Evolutionary conservation across 37 sponge, comb jelly and placozoan species (phyloP), one percentile per base, ranked within the genome.

Genomic region (Halisarca cf. caerulea): DNA sequence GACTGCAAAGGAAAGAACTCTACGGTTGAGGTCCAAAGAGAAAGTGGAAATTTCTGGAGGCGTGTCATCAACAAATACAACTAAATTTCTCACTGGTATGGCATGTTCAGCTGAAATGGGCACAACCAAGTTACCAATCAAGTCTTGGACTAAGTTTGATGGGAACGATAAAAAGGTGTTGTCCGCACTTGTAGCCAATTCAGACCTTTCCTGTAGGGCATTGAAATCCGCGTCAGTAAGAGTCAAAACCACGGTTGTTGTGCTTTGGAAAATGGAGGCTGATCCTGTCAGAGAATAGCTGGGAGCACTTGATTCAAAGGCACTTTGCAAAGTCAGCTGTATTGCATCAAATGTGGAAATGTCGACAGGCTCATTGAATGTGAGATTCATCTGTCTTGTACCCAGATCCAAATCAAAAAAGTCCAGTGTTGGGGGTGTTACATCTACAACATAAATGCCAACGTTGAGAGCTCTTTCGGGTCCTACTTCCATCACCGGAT

Each of bases 311-410:
- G 64, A 62, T 25, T 64, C 59, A 9, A 24, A 42, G 15, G 77
- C 41, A 42, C 86, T 84, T 59, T 93, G 97, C 28, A 96, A 78
- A 11, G 90, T 96, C 9, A 96, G 59, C 64, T 86, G 80, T 37
- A 84, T 87, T 28, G 89, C 75, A 45, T 87, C 66, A 2, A 93
- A 81, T 33, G 84, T 87, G 27, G 58, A 78, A 11, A 88, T 91
- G 36, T 93, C 88, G 33, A 96, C 86, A 15, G 97, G 91, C 75
- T 96, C 97, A 37, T 91, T 89, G 74, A 89, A 96, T 75, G 57
- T 72, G 25, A 96, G 59, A 34, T 83, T 93, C 27, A 96, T 60
- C 0, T 84, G 25, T 20, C 92, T 92, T 44, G 83, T 38, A 74
- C 93, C 60, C 0, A 91, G 53, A 74, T 96, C 92, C 23, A 93